These are phyloP conservation scores for Hirtodrosophila cameraria DNA, from an alignment of 2,888 invertebrate species.

Conservation along the genomic window DNA sequence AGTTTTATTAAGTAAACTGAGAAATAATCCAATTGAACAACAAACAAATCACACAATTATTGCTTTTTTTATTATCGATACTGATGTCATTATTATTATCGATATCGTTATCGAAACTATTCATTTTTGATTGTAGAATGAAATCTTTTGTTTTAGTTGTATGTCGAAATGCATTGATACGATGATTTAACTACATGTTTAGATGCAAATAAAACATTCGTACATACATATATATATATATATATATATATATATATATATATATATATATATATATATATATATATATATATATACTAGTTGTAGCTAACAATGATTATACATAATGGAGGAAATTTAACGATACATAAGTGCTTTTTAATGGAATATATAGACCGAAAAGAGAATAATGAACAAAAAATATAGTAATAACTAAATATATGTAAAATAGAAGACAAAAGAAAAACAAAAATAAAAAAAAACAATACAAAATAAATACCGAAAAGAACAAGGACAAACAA, in stretches of 20 bases:
- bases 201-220: too few species aligned
- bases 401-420: constrained; percentile 46
- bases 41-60: constrained; percentile 2
- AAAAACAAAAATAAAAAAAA: constrained; percentile 23
- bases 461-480: neutral
- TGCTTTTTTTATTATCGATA: constrained; percentile 31
- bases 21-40: constrained; percentile 37
- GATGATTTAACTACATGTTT: constrained; percentile 15
- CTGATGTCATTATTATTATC: constrained; percentile 17
- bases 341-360: constrained; percentile 76
- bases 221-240: constrained; percentile 11
- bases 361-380: constrained; percentile 73
- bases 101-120: constrained; percentile 15
- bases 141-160: constrained; percentile 6
- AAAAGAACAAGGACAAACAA: constrained; percentile 11
- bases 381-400: constrained; percentile 45
- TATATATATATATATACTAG: constrained; percentile 22
- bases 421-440: constrained; percentile 49
- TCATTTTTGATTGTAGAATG: constrained; percentile 5
- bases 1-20: constrained; percentile 51
- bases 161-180: constrained; percentile 2
- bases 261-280: constrained; percentile 5
- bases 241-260: constrained; percentile 6
- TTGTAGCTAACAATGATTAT: constrained; percentile 17
- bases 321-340: constrained; percentile 41